These are phyloP conservation scores for Glyptemys insculpta DNA, from an alignment of 2,797 vertebrate genomes.

Conservation along the genomic window DNA sequence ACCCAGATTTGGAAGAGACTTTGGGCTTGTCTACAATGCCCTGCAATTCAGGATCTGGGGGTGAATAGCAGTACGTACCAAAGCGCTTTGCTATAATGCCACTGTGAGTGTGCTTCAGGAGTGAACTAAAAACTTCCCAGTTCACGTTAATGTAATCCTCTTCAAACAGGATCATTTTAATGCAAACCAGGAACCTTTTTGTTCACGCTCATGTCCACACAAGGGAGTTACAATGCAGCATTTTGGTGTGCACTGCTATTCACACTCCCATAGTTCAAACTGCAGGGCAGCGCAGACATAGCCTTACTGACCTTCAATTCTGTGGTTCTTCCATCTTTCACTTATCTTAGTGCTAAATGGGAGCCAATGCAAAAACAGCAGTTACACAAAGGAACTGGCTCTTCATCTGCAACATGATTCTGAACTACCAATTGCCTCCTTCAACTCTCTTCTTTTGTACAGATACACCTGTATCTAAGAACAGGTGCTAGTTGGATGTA, in stretches of 20 bases:
- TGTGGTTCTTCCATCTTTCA: background rate
- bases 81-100: background rate
- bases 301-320: background rate
- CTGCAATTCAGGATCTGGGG: background rate
- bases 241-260: background rate
- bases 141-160: background rate
- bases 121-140: background rate
- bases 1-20: rapidly evolving
- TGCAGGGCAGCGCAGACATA: background rate
- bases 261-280: background rate
- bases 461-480: background rate
- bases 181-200: background rate
- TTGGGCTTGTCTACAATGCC: background rate
- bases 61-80: background rate
- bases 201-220: background rate
- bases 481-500: background rate
- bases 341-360: background rate
- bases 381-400: background rate
- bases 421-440: background rate
- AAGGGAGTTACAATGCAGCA: background rate
- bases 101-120: background rate
- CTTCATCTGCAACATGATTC: background rate
- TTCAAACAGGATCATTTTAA: background rate
- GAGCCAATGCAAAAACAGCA: background rate
- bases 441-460: background rate